Percentiles rank a stretch among this genome's conserved stretches.
Evolutionary conservation across 2,113 vertebrate species (phyloP).

Genomic region (Seriola quinqueradiata): DNA sequence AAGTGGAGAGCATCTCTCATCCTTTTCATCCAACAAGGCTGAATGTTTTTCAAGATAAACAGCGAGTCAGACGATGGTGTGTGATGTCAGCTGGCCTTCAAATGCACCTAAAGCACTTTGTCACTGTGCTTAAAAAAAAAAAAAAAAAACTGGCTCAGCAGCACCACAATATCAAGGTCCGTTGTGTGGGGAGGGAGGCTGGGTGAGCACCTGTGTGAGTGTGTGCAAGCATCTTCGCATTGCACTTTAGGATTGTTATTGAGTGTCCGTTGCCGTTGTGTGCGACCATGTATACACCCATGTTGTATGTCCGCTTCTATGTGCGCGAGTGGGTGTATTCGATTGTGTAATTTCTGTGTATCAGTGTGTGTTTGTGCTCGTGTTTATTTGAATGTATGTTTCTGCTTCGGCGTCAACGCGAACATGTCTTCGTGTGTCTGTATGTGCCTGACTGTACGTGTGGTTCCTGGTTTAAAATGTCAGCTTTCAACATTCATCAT

Average conservation of each 20-base stretch:
- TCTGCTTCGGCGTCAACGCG: background rate
- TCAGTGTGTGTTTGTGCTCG: background rate
- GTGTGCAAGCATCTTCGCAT: background rate
- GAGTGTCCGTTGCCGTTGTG: background rate
- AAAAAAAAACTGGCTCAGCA: slow-evolving; percentile 22
- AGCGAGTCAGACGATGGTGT: slow-evolving; percentile 9
- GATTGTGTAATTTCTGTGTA: background rate
- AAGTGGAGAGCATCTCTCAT: slow-evolving; percentile 30
- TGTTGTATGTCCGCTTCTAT: background rate
- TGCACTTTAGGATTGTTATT: background rate
- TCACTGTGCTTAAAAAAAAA: slow-evolving; percentile 50
- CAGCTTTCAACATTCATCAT: slow-evolving; percentile 56
- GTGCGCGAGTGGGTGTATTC: background rate
- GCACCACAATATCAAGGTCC: slow-evolving; percentile 27
- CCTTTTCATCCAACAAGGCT: slow-evolving; percentile 37
- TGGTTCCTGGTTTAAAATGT: slow-evolving; percentile 63
- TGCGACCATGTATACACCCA: background rate
- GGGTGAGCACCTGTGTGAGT: slow-evolving; percentile 23
- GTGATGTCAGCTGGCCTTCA: slow-evolving; percentile 55
- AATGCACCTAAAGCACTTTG: slow-evolving; percentile 57
- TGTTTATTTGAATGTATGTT: slow-evolving; percentile 3
- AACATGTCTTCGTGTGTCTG: background rate
- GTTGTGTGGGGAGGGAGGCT: slow-evolving; percentile 13
- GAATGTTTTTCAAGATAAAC: slow-evolving; percentile 48
- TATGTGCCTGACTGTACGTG: background rate